These are phyloP conservation scores for Ptilorrhoa leucosticta DNA, from an alignment of 2,113 vertebrate genomes.

Conservation along the genomic window DNA sequence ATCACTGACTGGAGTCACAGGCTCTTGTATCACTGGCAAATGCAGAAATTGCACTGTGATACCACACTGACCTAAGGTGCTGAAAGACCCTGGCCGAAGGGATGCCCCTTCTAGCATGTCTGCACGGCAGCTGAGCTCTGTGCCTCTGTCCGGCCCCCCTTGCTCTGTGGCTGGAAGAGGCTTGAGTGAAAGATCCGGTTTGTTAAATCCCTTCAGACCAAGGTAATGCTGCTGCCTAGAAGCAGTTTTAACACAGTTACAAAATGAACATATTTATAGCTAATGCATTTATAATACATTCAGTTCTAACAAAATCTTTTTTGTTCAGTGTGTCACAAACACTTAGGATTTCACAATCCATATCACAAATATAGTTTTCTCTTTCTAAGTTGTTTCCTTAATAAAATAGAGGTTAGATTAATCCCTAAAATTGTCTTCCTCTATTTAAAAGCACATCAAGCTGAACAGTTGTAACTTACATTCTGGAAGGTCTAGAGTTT, in stretches of 20 bases:
- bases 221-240: not conserved
- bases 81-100: not conserved
- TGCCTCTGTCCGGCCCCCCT: not conserved
- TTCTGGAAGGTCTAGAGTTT: not conserved
- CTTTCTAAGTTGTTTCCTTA: not conserved
- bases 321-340: not conserved
- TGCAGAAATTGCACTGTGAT: not conserved
- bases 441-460: not conserved
- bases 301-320: not conserved
- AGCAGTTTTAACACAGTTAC: not conserved
- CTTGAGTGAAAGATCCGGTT: not conserved
- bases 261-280: not conserved
- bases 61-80: not conserved
- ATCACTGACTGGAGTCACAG: not conserved
- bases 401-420: not conserved
- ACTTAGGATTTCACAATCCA: not conserved
- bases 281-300: not conserved
- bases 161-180: not conserved
- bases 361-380: not conserved
- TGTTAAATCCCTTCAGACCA: not conserved
- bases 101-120: accelerated
- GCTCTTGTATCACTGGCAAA: not conserved
- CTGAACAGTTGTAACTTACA: not conserved
- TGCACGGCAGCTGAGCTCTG: not conserved
- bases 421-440: not conserved